phyloP scores from a whole-genome alignment of 2,888 invertebrate genomes.

The Formica aserva region DNA sequence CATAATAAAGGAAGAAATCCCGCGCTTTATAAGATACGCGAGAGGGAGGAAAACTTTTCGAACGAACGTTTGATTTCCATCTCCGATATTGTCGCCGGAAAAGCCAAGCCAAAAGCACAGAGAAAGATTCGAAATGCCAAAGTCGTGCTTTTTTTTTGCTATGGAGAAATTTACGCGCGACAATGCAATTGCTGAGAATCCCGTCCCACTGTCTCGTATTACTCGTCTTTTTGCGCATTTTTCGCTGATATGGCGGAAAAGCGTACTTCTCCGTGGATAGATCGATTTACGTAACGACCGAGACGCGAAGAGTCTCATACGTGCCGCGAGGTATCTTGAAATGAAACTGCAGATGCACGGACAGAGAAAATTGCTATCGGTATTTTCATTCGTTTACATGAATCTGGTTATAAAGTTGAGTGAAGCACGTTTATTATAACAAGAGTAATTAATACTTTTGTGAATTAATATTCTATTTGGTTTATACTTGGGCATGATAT shows the following conservation, averaged over 20 bases:
- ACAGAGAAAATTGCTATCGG: slow-evolving; percentile 20
- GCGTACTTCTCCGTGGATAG: neutral
- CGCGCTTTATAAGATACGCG: slow-evolving; percentile 9
- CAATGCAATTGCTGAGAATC: slow-evolving; percentile 25
- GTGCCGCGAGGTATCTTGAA: too few species aligned
- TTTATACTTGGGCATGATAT: neutral
- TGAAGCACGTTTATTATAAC: slow-evolving; percentile 6
- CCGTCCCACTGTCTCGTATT: neutral
- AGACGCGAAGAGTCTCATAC: neutral
- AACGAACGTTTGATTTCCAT: slow-evolving; percentile 23
- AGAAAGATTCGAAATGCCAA: neutral
- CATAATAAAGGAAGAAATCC: slow-evolving; percentile 19
- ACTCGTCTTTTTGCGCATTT: neutral
- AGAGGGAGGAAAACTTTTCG: neutral
- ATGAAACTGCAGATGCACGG: neutral
- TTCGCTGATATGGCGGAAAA: neutral
- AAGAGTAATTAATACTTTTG: neutral
- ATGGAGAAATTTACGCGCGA: slow-evolving; percentile 9
- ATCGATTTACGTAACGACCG: slow-evolving; percentile 26
- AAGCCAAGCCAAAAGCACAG: neutral
- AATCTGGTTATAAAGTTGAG: neutral
- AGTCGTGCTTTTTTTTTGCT: neutral
- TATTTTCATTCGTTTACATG: slow-evolving; percentile 17
- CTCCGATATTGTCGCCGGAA: neutral
- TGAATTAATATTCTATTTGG: neutral